Conservation (phyloP, 2,113 vertebrate species). For the Apistogramma diplotaenia region DNA sequence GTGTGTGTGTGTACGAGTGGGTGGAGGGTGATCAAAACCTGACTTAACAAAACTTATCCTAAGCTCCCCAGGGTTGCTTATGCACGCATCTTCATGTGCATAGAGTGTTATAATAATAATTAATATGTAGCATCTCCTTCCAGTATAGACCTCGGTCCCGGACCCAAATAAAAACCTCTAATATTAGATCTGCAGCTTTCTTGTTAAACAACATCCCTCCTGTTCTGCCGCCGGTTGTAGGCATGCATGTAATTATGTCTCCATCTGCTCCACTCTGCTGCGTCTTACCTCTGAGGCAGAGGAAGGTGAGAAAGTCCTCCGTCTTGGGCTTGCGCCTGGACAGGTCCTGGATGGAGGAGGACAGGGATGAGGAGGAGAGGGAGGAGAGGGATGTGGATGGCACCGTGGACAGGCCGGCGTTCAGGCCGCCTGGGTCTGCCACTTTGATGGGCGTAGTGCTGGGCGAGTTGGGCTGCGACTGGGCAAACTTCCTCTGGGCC, state of each 20-base stretch:
- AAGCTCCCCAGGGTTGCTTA: neutral
- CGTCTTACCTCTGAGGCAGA: constrained; percentile 95
- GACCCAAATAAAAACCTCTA: neutral
- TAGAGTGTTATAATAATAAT: neutral
- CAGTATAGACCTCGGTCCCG: neutral
- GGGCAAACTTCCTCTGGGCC: constrained; percentile 99
- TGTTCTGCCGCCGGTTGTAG: neutral
- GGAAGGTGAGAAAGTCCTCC: constrained; percentile 99
- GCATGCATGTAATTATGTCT: constrained; percentile 2
- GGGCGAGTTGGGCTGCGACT: constrained; percentile 98
- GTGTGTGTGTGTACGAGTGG: neutral
- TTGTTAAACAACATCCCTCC: constrained; percentile 12
- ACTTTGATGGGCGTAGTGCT: constrained; percentile 98
- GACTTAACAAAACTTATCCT: constrained; percentile 11
- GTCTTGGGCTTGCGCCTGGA: constrained; percentile 98
- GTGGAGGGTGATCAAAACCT: constrained; percentile 22
- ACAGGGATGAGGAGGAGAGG: constrained; percentile 79
- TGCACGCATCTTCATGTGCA: neutral
- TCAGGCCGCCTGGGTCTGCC: constrained; percentile 80
- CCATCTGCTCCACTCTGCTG: constrained; percentile 4
- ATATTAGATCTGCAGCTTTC: neutral
- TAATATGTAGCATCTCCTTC: neutral
- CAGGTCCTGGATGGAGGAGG: constrained; percentile 94
- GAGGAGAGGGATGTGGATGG: constrained; percentile 67
- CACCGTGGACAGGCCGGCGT: constrained; percentile 79